phyloP scores from a whole-genome alignment of 2,888 invertebrate species.

The Xestia c-nigrum region DNA sequence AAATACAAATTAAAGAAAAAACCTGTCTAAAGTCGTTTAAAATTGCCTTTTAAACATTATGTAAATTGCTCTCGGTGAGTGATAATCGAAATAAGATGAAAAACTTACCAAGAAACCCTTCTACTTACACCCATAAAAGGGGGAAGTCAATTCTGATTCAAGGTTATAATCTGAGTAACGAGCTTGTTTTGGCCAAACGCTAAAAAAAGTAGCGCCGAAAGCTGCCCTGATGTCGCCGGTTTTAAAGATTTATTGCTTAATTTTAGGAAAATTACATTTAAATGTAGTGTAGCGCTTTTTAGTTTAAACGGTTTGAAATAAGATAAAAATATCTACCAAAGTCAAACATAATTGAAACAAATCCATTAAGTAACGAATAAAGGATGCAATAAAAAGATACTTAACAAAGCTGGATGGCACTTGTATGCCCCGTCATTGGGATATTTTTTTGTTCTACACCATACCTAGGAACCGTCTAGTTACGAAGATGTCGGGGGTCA shows the following conservation, averaged over 20 bases:
- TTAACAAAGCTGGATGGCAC: no score
- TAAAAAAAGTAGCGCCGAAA: slow-evolving; percentile 32
- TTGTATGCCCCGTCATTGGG: no score
- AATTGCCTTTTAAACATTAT: no score
- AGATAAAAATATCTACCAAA: neutral
- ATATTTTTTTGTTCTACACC: no score
- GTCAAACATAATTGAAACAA: neutral
- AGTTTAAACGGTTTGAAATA: neutral
- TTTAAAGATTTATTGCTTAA: slow-evolving; percentile 45
- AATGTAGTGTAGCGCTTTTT: neutral
- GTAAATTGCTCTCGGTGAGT: neutral
- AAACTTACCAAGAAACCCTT: neutral
- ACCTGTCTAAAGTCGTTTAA: no score
- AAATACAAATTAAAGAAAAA: neutral
- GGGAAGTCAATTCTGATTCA: slow-evolving; percentile 25
- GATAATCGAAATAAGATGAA: neutral
- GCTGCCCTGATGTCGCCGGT: slow-evolving; percentile 44
- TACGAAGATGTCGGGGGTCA: no score
- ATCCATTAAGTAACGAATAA: neutral
- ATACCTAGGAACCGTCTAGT: no score
- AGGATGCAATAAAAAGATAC: no score
- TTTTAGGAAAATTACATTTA: slow-evolving; percentile 9
- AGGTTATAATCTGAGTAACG: slow-evolving; percentile 46
- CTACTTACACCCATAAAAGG: neutral
- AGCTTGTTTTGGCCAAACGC: slow-evolving; percentile 47